These are phyloP conservation scores for Neostethus bicornis DNA, from an alignment of 2,797 vertebrate genomes.

Conservation along the genomic window DNA sequence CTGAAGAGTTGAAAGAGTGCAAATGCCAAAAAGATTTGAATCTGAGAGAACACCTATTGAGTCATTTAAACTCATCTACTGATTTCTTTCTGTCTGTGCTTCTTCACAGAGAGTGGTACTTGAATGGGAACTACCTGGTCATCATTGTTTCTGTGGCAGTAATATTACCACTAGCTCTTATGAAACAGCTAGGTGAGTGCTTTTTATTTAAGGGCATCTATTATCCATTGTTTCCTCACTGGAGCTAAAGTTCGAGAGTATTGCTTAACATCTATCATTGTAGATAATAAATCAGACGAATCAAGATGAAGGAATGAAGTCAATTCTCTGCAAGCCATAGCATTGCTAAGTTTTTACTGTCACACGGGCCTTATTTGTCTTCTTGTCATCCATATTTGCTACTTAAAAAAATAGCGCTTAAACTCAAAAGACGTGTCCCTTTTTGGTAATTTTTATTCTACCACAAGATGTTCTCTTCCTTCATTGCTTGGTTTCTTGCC, in stretches of 20 bases:
- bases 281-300: neutral
- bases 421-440: neutral
- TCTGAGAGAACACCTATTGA: slow-evolving; percentile 24
- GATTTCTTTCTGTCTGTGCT: slow-evolving; percentile 35
- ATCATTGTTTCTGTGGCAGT: slow-evolving; percentile 88
- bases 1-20: neutral
- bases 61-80: slow-evolving; percentile 30
- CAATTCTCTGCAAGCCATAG: neutral
- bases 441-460: slow-evolving; percentile 18
- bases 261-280: neutral
- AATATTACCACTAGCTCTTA: slow-evolving; percentile 93
- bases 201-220: neutral
- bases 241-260: neutral
- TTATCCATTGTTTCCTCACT: neutral
- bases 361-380: neutral
- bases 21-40: slow-evolving; percentile 16
- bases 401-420: neutral
- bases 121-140: slow-evolving; percentile 96
- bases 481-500: neutral
- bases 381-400: neutral
- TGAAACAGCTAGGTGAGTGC: slow-evolving; percentile 97
- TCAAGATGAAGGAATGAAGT: neutral
- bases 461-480: slow-evolving; percentile 27
- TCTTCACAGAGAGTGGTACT: slow-evolving; percentile 89
- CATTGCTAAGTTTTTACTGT: neutral